Percentiles rank a stretch among this genome's conserved stretches.
These are phyloP conservation scores for Bucco capensis DNA, from an alignment of 2,113 vertebrate genomes.

Conservation along the genomic window DNA sequence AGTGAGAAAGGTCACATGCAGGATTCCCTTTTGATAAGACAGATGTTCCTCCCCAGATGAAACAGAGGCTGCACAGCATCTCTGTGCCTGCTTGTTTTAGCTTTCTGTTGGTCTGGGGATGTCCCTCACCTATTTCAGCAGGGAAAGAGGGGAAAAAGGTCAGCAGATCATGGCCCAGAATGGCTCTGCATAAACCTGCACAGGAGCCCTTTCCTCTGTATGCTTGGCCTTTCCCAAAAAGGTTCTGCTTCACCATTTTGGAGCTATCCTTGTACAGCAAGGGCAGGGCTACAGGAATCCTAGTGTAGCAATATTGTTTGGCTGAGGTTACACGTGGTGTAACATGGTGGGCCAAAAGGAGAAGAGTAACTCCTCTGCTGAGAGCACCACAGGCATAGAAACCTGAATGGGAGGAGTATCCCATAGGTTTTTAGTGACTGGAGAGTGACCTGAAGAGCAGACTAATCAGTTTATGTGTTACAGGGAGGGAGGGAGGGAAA, in stretches of 20 bases:
- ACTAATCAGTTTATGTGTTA: neutral
- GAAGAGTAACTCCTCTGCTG: neutral
- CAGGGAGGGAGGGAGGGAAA: too few species aligned
- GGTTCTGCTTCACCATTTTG: neutral
- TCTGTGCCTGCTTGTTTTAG: neutral
- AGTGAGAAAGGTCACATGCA: neutral
- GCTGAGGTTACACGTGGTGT: neutral
- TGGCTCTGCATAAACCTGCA: neutral
- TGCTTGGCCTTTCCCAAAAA: neutral
- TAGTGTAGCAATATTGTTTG: fast-evolving
- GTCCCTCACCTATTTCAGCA: neutral
- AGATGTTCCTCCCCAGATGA: neutral
- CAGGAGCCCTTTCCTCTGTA: neutral
- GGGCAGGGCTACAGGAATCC: neutral
- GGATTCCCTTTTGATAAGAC: neutral
- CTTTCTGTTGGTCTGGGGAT: neutral
- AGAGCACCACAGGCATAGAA: neutral
- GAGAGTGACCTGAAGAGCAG: neutral
- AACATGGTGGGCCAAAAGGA: neutral
- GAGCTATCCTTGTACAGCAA: neutral
- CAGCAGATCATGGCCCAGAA: neutral
- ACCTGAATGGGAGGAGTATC: neutral
- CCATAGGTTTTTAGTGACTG: neutral
- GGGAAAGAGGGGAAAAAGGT: neutral
- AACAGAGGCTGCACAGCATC: neutral